Evolutionary conservation across 1,140 invertebrate species (phyloP).

Genomic region (Bombus huntii): DNA sequence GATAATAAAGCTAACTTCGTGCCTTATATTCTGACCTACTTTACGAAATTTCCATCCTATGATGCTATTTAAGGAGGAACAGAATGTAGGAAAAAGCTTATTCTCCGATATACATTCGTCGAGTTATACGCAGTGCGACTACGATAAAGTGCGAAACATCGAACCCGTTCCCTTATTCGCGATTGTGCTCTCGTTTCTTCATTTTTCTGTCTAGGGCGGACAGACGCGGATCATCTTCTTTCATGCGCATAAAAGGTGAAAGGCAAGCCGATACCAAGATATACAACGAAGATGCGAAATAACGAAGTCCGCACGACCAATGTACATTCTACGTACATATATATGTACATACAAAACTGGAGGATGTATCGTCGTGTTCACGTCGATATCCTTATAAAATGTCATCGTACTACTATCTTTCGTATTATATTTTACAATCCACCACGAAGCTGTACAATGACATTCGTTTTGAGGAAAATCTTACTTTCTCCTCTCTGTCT

Average conservation of each 20-base stretch:
- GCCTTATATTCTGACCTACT: neutral
- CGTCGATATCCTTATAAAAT: conserved; percentile 9
- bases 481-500: neutral
- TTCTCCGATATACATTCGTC: neutral
- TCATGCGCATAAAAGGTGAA: conserved; percentile 18
- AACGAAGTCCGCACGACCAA: conserved; percentile 7
- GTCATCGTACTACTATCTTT: neutral
- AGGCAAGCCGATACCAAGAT: conserved; percentile 3
- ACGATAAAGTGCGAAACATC: conserved; percentile 13
- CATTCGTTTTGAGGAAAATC: neutral
- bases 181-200: neutral
- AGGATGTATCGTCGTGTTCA: neutral
- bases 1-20: neutral
- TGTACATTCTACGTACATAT: neutral
- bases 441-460: neutral
- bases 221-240: conserved; percentile 21
- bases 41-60: neutral
- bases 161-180: neutral
- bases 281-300: neutral
- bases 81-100: neutral
- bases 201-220: neutral
- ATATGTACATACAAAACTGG: neutral
- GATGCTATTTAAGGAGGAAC: neutral
- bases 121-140: neutral
- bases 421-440: neutral